Evolutionary conservation across 2,797 vertebrate genomes (phyloP), one percentile per base, ranked within the genome.

Genomic region (Eulemur albifrons): DNA sequence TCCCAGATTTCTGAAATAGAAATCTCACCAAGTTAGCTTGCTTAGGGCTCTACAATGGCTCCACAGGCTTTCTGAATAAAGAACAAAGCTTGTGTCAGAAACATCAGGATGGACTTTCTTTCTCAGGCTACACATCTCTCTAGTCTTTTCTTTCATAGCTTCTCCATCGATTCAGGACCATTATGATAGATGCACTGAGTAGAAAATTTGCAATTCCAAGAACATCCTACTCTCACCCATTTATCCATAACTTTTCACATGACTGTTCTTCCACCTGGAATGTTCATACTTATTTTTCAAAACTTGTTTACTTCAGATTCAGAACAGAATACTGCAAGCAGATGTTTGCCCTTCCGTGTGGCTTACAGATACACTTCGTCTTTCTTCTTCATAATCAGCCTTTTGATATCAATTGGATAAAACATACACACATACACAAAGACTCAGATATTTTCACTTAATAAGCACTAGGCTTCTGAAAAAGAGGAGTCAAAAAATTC

Each of bases 1-100:
- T 84, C 1, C 73, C 63, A 90, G 54, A 84, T n/a, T 67, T 77
- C 38, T 65, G 54, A 87, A 93, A 88, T 17, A 94, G 83, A 95
- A 90, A 87, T 52, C 67, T 81, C 61, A 67, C 65, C 57, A 61
- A 69, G 32, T 59, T 38, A 21, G 25, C 65, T 57, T 67, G 38
- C 25, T 79, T 40, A 18, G 40, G 54, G 32, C 59, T 84, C 75
- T 90, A 32, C 30, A 35, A 5, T 17, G 77, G 50, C 21, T 61
- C 32, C 63, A 38, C 25, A 43, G 38, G 20, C 40, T 52, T 82
- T 61, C 70, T 50, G 12, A 65, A 54, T 30, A 21, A 93, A 75
- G n/a, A 59, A 30, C 57, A 65, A 54, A 35, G 32, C 79, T 92
- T 54, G n/a, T 6, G 11, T 52, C 48, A 79, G 40, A 65, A 63